Evolutionary conservation across 1,140 invertebrate species (phyloP).

Genomic region (Drosophila littoralis): DNA sequence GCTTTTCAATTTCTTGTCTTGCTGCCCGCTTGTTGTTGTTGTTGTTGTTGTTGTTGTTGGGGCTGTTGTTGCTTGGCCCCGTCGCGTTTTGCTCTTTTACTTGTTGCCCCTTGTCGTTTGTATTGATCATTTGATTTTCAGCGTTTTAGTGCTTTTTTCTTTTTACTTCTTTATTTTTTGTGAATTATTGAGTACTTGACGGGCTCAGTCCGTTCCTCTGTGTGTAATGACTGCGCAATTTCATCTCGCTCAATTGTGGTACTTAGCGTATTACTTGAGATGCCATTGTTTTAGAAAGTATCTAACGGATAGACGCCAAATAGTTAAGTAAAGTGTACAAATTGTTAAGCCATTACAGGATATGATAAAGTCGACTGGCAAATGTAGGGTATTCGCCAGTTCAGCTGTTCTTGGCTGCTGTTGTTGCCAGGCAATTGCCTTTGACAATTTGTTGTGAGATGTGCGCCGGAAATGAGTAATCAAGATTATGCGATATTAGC

Average conservation of each 20-base stretch:
- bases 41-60: neutral
- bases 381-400: slow-evolving; percentile 50
- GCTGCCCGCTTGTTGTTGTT: slow-evolving; percentile 44
- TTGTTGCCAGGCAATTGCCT: slow-evolving; percentile 55
- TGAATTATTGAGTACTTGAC: slow-evolving; percentile 79
- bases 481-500: slow-evolving; percentile 81
- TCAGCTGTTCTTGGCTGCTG: neutral
- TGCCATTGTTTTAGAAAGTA: slow-evolving; percentile 71
- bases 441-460: slow-evolving; percentile 73
- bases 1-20: slow-evolving; percentile 79
- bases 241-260: slow-evolving; percentile 57
- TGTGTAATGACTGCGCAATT: slow-evolving; percentile 73
- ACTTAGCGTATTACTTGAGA: slow-evolving; percentile 64
- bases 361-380: slow-evolving; percentile 1
- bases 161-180: slow-evolving; percentile 39
- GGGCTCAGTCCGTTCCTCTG: slow-evolving; percentile 39
- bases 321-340: slow-evolving; percentile 3
- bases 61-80: slow-evolving; percentile 3
- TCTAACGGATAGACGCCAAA: slow-evolving; percentile 51
- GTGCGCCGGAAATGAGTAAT: slow-evolving; percentile 81
- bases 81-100: slow-evolving; percentile 55
- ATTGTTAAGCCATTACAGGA: slow-evolving; percentile 2
- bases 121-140: slow-evolving; percentile 78
- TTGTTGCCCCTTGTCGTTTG: slow-evolving; percentile 62
- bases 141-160: slow-evolving; percentile 24